phyloP scores from a whole-genome alignment of 2,113 vertebrate genomes.

The Menura novaehollandiae region DNA sequence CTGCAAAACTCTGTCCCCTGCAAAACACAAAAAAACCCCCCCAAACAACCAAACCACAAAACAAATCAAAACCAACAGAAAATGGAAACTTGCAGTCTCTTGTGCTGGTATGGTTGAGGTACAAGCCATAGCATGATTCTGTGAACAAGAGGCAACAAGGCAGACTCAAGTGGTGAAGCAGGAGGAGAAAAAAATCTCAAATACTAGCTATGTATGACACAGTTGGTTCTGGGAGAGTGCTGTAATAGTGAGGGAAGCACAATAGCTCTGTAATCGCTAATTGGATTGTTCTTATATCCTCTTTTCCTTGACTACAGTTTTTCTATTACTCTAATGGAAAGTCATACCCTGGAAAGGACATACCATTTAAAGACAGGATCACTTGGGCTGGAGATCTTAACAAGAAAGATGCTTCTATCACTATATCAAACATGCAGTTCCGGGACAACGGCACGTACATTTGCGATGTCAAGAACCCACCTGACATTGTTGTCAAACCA shows the following conservation, averaged over 20 bases:
- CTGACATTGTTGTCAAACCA: conserved; percentile 80
- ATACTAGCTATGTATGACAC: neutral
- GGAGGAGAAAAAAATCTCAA: neutral
- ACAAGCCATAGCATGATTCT: neutral
- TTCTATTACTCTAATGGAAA: conserved; percentile 80
- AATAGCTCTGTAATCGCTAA: neutral
- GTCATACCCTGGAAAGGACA: conserved; percentile 65
- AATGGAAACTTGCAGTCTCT: neutral
- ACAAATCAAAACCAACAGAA: neutral
- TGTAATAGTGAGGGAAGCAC: neutral
- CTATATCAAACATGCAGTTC: conserved; percentile 83
- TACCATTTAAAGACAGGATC: conserved; percentile 81
- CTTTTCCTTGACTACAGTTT: conserved; percentile 75
- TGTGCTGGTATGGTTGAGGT: neutral
- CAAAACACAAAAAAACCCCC: neutral
- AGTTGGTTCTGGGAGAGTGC: neutral
- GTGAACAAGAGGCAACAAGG: neutral
- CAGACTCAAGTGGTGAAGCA: neutral
- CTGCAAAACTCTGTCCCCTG: neutral
- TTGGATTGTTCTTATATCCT: conserved; percentile 10
- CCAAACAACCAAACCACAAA: neutral
- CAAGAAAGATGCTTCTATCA: conserved; percentile 90
- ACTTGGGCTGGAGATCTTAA: conserved; percentile 89
- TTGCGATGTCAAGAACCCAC: conserved; percentile 90
- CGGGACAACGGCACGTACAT: conserved; percentile 90